phyloP scores from a whole-genome alignment of 2,888 invertebrate species.

The Scaptomyza parva region DNA sequence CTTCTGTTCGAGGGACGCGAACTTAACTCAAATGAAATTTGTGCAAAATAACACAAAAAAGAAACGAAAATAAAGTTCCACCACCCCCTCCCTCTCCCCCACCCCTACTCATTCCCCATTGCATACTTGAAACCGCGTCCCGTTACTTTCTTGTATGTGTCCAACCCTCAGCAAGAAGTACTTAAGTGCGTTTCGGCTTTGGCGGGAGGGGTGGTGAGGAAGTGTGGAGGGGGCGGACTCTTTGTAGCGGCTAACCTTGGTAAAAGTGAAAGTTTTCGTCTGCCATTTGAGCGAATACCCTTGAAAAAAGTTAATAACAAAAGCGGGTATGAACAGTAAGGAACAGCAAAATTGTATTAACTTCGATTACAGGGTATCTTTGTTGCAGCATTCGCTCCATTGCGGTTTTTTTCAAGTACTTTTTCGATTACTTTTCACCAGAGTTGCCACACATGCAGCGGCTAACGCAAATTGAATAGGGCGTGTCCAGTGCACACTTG shows the following conservation, averaged over 20 bases:
- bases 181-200: constrained; percentile 28
- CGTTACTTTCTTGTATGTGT: not conserved
- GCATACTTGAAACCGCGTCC: not conserved
- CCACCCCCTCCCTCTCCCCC: not conserved
- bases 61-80: constrained; percentile 19
- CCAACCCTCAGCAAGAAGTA: constrained; percentile 7
- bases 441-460: constrained; percentile 37
- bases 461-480: constrained; percentile 34
- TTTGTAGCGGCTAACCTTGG: constrained; percentile 5
- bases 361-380: not conserved
- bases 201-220: not conserved
- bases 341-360: too few relatives aligned
- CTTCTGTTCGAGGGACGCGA: constrained; percentile 34
- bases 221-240: not conserved
- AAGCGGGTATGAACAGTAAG: not conserved
- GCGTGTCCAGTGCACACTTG: constrained; percentile 27
- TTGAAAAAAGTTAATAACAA: not conserved
- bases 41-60: constrained; percentile 34
- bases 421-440: constrained; percentile 36
- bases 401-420: not conserved
- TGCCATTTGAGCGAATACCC: constrained; percentile 33
- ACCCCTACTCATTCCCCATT: not conserved
- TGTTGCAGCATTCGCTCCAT: not conserved
- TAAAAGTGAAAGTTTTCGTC: constrained; percentile 55
- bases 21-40: constrained; percentile 63